Conservation (phyloP, 2,888 invertebrate species). For the Apodemia mormo region DNA sequence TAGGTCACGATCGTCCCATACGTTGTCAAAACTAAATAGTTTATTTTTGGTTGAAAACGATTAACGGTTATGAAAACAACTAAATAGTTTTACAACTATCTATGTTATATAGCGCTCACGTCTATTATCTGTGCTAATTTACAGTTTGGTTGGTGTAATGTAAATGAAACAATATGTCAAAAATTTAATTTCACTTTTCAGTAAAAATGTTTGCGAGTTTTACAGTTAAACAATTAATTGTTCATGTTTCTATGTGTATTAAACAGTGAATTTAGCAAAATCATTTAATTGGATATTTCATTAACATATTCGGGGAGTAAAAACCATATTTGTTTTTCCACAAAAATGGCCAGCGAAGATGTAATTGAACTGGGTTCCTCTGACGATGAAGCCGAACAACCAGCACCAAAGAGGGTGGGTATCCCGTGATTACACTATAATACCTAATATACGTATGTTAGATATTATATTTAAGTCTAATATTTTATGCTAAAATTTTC, state of each 20-base stretch:
- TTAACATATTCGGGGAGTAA: neutral
- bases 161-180: slow-evolving; percentile 9
- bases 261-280: neutral
- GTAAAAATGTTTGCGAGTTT: slow-evolving; percentile 2
- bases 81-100: no score
- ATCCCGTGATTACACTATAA: no score
- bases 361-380: slow-evolving; percentile 75
- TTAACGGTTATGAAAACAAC: no score
- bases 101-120: no score
- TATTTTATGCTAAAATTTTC: no score
- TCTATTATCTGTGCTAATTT: neutral
- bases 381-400: slow-evolving; percentile 67
- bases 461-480: no score
- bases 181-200: neutral
- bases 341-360: slow-evolving; percentile 63
- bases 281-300: neutral
- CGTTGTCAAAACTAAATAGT: no score
- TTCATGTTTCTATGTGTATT: neutral
- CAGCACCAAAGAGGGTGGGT: slow-evolving; percentile 63
- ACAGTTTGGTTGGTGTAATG: neutral
- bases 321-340: neutral
- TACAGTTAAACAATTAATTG: neutral
- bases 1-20: no score
- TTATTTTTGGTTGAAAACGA: no score
- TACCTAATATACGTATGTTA: neutral